phyloP scores from a whole-genome alignment of 2,113 vertebrate genomes.

The Oxyruncus cristatus region DNA sequence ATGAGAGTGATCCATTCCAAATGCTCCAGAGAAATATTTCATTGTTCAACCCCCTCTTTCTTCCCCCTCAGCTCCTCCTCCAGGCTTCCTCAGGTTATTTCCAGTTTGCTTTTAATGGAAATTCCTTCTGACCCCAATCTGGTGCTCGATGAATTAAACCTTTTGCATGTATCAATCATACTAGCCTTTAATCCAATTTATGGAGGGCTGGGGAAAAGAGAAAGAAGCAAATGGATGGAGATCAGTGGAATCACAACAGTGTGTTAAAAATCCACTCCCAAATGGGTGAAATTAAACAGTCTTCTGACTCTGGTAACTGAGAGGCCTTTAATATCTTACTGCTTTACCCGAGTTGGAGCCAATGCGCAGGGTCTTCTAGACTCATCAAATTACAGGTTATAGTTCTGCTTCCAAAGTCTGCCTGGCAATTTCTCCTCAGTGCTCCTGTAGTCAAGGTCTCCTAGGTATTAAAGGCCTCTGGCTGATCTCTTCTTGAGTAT shows the following conservation, averaged over 20 bases:
- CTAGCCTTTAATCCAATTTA: constrained; percentile 12
- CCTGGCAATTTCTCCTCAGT: background rate
- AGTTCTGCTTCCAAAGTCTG: background rate
- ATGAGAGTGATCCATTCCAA: background rate
- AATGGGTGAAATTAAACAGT: background rate
- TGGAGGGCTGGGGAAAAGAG: background rate
- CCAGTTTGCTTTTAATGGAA: constrained; percentile 30
- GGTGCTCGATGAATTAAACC: background rate
- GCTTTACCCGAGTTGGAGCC: background rate
- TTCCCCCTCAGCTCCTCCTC: background rate
- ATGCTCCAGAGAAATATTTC: background rate
- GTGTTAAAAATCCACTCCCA: background rate
- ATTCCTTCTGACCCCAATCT: constrained; percentile 35
- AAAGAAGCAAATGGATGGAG: background rate
- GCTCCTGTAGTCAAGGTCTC: background rate
- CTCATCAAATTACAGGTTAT: background rate
- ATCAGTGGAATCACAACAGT: background rate
- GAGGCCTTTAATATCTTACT: background rate
- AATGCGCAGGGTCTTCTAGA: background rate
- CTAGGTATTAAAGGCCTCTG: background rate
- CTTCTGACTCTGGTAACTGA: background rate
- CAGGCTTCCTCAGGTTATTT: constrained; percentile 8
- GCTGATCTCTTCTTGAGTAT: background rate
- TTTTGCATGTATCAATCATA: background rate
- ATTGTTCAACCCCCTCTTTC: background rate